A percentile compares a stretch with the other conserved stretches of the same genome.
These are phyloP conservation scores for Dasyornis broadbenti DNA, from an alignment of 2,113 vertebrate genomes.

Conservation along the genomic window DNA sequence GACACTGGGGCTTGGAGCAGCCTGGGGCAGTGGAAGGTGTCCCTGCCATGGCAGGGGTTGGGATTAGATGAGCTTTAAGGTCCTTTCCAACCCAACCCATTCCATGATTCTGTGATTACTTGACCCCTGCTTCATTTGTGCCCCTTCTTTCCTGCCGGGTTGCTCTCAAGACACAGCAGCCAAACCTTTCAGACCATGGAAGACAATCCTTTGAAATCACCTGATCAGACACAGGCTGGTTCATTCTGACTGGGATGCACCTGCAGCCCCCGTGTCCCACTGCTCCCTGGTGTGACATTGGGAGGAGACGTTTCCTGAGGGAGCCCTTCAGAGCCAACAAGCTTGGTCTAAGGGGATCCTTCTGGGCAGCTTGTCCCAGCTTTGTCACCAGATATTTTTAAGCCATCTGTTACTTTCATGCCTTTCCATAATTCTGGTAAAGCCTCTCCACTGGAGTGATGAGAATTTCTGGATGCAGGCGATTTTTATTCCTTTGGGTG, in stretches of 20 bases:
- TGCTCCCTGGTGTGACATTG: neutral
- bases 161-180: neutral
- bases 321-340: neutral
- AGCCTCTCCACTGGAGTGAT: neutral
- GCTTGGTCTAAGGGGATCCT: neutral
- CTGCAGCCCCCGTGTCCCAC: rapidly evolving
- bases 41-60: neutral
- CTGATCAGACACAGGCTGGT: rapidly evolving
- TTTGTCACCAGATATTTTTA: neutral
- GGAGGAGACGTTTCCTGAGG: neutral
- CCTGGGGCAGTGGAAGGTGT: neutral
- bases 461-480: neutral
- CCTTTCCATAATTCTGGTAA: neutral
- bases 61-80: rapidly evolving
- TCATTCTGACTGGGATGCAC: neutral
- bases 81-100: neutral
- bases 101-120: neutral
- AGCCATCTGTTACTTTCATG: neutral
- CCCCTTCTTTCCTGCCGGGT: neutral
- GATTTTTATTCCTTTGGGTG: neutral
- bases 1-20: neutral
- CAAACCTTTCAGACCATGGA: neutral
- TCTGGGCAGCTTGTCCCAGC: neutral
- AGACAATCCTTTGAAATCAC: neutral
- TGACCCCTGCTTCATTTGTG: neutral